A percentile compares a stretch with the other conserved stretches of the same genome.
Evolutionary conservation across 2,888 invertebrate species (phyloP).

Genomic region (Agrotis ipsilon): DNA sequence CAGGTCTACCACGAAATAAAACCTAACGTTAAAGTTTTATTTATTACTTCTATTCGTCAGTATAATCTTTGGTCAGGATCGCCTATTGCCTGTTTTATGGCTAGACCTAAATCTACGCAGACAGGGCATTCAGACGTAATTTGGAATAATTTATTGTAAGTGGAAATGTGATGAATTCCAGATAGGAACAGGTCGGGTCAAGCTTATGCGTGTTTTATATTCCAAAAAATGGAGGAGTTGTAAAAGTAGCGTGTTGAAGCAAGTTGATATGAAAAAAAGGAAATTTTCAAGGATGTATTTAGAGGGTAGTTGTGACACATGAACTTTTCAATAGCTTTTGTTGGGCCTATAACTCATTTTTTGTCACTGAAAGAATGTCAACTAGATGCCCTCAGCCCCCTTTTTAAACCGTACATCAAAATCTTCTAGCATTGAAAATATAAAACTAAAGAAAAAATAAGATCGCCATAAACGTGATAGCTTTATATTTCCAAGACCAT

Average conservation of each 20-base stretch:
- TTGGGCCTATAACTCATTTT: too few relatives aligned
- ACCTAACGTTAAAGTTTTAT: not conserved
- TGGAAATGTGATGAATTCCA: constrained; percentile 8
- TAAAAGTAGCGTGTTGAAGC: not conserved
- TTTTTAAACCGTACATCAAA: too few relatives aligned
- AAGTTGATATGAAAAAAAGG: constrained; percentile 21
- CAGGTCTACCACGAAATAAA: constrained; percentile 12
- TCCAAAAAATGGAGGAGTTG: not conserved
- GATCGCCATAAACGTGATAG: not conserved
- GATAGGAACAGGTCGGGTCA: constrained; percentile 11
- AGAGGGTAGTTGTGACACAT: too few relatives aligned
- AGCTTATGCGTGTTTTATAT: constrained; percentile 5
- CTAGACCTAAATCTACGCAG: constrained; percentile 11
- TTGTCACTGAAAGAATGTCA: too few relatives aligned
- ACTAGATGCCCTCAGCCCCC: too few relatives aligned
- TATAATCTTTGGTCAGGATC: constrained; percentile 22
- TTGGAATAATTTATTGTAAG: constrained; percentile 9
- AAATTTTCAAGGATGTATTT: not conserved
- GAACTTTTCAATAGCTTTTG: too few relatives aligned
- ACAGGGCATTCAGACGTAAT: not conserved
- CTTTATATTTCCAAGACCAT: too few relatives aligned
- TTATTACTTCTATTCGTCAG: constrained; percentile 22
- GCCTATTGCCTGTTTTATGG: constrained; percentile 19
- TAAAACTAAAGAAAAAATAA: not conserved
- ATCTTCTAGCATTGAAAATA: not conserved